phyloP scores from a whole-genome alignment of 64 coral and sea anemone species.

The Pocillopora verrucosa region DNA sequence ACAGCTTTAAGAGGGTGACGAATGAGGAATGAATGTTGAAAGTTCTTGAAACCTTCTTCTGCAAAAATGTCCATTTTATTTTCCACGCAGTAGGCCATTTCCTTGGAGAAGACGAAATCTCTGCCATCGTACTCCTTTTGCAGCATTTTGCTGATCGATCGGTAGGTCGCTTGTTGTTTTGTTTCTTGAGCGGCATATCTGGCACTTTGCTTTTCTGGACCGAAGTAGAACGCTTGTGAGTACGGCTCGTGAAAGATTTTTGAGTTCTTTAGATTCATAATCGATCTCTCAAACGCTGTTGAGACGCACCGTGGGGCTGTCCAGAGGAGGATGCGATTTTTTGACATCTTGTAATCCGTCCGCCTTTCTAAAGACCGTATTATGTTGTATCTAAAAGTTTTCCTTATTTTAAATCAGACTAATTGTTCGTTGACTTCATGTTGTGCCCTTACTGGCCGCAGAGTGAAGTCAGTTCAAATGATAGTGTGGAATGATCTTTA shows the following conservation, averaged over 20 bases:
- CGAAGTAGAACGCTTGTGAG: conserved; percentile 81
- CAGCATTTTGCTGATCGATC: conserved; percentile 45
- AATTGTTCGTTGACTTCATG: not conserved
- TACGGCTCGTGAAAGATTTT: conserved; percentile 93
- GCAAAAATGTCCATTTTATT: conserved; percentile 76
- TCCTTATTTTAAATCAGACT: not conserved
- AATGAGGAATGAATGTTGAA: conserved; percentile 86
- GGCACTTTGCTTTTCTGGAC: conserved; percentile 73
- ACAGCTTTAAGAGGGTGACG: conserved; percentile 73
- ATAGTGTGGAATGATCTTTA: no score
- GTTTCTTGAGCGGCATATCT: conserved; percentile 61
- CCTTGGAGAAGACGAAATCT: conserved; percentile 87
- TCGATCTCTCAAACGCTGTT: conserved; percentile 90
- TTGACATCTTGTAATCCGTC: conserved; percentile 27
- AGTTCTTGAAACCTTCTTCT: conserved; percentile 73
- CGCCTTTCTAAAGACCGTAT: not conserved
- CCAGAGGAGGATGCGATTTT: conserved; percentile 77
- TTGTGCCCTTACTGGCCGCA: not conserved
- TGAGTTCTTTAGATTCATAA: conserved; percentile 81
- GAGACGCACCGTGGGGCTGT: conserved; percentile 94
- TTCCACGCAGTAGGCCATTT: conserved; percentile 92
- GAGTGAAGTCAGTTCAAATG: no score
- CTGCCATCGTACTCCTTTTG: conserved; percentile 76
- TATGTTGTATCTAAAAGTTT: not conserved
- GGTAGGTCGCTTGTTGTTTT: conserved; percentile 54